These are phyloP conservation scores for Achlya flavicornis DNA, from an alignment of 2,888 invertebrate species.

Conservation along the genomic window DNA sequence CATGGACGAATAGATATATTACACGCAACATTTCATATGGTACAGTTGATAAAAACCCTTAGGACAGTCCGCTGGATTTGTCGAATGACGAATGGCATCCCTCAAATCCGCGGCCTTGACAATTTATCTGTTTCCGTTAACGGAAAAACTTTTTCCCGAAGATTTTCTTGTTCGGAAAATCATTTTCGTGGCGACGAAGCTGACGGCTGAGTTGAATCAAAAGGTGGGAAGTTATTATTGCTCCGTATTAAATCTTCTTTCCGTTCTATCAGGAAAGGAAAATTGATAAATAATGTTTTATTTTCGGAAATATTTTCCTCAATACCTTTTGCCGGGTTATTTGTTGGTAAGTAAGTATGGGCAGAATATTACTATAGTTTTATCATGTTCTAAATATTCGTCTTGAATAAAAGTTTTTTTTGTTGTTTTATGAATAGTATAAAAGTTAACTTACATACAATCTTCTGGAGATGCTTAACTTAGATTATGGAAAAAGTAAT, in stretches of 20 bases:
- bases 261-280: not conserved
- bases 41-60: constrained; percentile 19
- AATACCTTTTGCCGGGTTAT: not conserved
- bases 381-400: no score
- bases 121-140: constrained; percentile 31
- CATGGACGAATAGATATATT: no score
- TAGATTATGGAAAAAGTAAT: no score
- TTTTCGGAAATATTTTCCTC: not conserved
- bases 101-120: constrained; percentile 23
- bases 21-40: no score
- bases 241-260: constrained; percentile 9
- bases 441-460: no score
- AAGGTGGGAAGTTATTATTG: constrained; percentile 13
- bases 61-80: constrained; percentile 27
- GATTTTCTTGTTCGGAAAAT: constrained; percentile 10
- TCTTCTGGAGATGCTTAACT: no score
- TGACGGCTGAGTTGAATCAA: constrained; percentile 8
- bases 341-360: no score
- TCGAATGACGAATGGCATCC: constrained; percentile 36
- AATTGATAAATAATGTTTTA: constrained; percentile 6
- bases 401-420: no score
- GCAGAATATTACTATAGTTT: no score
- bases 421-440: no score
- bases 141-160: constrained; percentile 31
- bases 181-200: constrained; percentile 1